Percentiles rank a stretch among this genome's conserved stretches.
Evolutionary conservation across 2,888 invertebrate genomes (phyloP).

Genomic region (Sesia apiformis): DNA sequence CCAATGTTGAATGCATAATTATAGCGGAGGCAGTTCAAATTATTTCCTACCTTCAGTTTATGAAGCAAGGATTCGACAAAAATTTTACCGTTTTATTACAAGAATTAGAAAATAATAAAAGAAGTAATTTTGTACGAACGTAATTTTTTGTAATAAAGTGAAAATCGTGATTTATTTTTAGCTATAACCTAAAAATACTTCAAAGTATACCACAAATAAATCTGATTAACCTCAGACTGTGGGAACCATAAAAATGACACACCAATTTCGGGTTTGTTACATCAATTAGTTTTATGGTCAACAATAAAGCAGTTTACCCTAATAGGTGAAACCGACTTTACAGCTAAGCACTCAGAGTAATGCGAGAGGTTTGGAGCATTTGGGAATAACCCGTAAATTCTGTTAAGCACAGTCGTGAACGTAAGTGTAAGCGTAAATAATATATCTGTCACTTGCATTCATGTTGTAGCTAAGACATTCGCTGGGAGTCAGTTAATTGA

Average conservation of each 20-base stretch:
- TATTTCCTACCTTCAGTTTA: too few relatives aligned
- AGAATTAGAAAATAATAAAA: too few relatives aligned
- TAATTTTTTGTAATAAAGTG: too few relatives aligned
- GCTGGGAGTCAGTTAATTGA: too few relatives aligned
- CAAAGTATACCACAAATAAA: not conserved
- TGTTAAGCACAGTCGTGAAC: not conserved
- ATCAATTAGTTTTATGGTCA: constrained; percentile 51
- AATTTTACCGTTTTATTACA: too few relatives aligned
- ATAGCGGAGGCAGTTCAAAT: too few relatives aligned
- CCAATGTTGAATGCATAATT: too few relatives aligned
- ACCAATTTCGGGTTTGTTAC: constrained; percentile 27
- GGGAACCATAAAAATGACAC: constrained; percentile 27
- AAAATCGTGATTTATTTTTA: too few relatives aligned
- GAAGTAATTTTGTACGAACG: too few relatives aligned
- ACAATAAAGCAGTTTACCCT: constrained; percentile 35
- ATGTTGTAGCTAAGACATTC: not conserved
- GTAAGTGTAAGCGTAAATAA: not conserved
- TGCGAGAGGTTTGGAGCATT: not conserved
- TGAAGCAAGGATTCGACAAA: too few relatives aligned
- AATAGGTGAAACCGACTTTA: constrained; percentile 14
- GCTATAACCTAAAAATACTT: too few relatives aligned
- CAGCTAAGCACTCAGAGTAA: not conserved
- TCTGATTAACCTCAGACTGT: constrained; percentile 4
- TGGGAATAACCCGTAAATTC: not conserved
- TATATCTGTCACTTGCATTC: not conserved